A percentile compares a stretch with the other conserved stretches of the same genome.
Conservation (phyloP, 2,888 invertebrate species). For the Leptinotarsa haldemani region DNA sequence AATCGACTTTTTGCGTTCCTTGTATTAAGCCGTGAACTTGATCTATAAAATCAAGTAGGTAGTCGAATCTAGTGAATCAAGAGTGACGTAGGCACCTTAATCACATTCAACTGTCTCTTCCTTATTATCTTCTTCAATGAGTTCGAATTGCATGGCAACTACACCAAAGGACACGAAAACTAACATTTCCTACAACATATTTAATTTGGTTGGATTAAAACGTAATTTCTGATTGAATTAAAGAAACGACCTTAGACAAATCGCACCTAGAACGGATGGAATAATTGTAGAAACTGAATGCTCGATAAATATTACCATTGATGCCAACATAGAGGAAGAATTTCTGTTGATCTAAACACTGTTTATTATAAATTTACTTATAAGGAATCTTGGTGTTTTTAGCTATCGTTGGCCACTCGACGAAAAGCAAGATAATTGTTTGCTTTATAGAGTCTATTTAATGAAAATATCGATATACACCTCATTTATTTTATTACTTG, state of each 20-base stretch:
- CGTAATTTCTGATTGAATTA: background rate
- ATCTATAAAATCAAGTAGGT: conserved; percentile 34
- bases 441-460: no score
- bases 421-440: no score
- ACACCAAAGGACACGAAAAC: conserved; percentile 36
- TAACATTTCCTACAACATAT: conserved; percentile 19
- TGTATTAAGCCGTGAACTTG: conserved; percentile 36
- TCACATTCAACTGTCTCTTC: conserved; percentile 47
- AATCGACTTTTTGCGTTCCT: background rate
- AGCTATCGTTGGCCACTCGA: no score
- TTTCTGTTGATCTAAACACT: no score
- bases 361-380: no score
- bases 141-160: conserved; percentile 43
- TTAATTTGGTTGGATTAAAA: conserved; percentile 1
- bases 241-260: background rate
- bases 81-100: conserved; percentile 41
- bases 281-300: no score
- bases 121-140: conserved; percentile 48
- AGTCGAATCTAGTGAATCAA: conserved; percentile 29
- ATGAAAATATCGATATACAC: no score
- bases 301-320: no score
- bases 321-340: no score
- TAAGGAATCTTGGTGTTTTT: no score
- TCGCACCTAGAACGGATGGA: no score
- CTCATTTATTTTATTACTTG: no score